A percentile compares a stretch with the other conserved stretches of the same genome.
Conservation (phyloP, 2,888 invertebrate genomes). For the Macrophya alboannulata region DNA sequence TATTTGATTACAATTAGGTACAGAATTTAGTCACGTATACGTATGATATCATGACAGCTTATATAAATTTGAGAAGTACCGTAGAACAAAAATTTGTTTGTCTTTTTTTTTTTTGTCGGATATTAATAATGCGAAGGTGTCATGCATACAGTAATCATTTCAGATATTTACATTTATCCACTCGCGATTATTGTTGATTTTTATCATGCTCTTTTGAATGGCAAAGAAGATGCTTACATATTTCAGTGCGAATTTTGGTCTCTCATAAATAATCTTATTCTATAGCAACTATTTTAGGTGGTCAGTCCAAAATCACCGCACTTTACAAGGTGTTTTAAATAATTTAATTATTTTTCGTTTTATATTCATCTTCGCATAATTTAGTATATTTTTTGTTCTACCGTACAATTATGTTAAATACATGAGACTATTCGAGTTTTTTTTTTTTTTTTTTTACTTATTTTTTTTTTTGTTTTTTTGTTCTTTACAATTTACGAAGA, state of each 20-base stretch:
- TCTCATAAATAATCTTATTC: neutral
- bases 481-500: slow-evolving; percentile 22
- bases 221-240: no score
- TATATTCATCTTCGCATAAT: neutral
- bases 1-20: slow-evolving; percentile 58
- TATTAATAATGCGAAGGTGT: neutral
- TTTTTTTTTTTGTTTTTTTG: neutral
- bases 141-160: neutral
- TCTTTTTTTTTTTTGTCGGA: neutral
- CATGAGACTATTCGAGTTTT: slow-evolving; percentile 2
- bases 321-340: neutral
- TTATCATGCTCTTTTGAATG: no score
- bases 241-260: neutral
- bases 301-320: neutral
- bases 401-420: slow-evolving; percentile 4
- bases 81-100: neutral
- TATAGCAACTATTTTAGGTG: neutral
- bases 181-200: no score
- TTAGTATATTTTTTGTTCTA: slow-evolving; percentile 17
- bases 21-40: slow-evolving; percentile 43
- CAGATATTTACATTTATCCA: neutral
- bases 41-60: slow-evolving; percentile 39
- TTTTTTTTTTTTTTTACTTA: neutral
- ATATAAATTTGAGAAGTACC: slow-evolving; percentile 1
- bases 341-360: neutral